A percentile compares a stretch with the other conserved stretches of the same genome.
These are phyloP conservation scores for Henricia sp. DNA, from an alignment of 53 echinoderm and acorn worm genomes.

Conservation along the genomic window DNA sequence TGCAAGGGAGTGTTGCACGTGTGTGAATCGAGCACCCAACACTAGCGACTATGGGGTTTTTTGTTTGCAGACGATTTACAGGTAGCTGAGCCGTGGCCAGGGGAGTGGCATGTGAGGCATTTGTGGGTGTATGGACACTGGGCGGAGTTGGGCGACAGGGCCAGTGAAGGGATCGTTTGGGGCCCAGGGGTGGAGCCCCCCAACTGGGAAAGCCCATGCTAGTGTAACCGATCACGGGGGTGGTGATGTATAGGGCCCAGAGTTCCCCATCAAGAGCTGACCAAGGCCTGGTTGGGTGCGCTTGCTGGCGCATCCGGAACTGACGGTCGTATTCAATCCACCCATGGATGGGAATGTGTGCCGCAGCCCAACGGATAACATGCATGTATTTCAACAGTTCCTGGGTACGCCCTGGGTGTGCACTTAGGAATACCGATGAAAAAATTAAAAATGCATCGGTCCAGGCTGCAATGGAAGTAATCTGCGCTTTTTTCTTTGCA, in stretches of 20 bases:
- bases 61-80: constrained; percentile 12
- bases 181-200: no score
- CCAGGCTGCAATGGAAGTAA: constrained; percentile 38
- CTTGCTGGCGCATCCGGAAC: constrained; percentile 61
- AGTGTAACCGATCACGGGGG: neutral
- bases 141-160: neutral
- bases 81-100: neutral
- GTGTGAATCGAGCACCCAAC: neutral
- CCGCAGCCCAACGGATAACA: constrained; percentile 39
- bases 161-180: no score
- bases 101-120: neutral
- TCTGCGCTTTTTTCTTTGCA: neutral
- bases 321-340: constrained; percentile 54
- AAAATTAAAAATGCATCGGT: constrained; percentile 54
- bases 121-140: constrained; percentile 33
- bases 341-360: constrained; percentile 22
- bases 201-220: no score
- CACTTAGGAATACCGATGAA: constrained; percentile 28
- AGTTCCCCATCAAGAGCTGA: constrained; percentile 50
- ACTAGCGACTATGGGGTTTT: neutral
- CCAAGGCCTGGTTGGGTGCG: constrained; percentile 20
- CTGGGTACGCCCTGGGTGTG: constrained; percentile 49
- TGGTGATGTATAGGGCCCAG: constrained; percentile 48
- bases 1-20: neutral
- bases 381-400: constrained; percentile 58